Base-by-base conservation (phyloP, 2,888 invertebrate genomes). In the Fissipunctia ypsillon region DNA sequence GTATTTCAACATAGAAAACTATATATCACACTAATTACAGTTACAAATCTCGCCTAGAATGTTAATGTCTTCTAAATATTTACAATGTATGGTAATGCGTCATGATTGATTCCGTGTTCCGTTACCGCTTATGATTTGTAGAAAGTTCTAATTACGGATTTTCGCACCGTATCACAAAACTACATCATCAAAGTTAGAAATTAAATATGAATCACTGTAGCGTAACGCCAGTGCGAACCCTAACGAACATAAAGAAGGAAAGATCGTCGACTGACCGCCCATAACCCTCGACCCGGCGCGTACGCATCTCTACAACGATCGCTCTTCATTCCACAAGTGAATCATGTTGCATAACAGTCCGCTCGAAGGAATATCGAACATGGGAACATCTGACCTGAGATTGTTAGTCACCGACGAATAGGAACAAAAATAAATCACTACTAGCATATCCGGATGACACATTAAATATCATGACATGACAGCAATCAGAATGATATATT, bases 241-340 rank as follows among this genome's bases (percentile, higher is more conserved):
- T 84, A 69, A 50, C 50, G 38, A 75, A 76, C 67, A 68, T 74
- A 77, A 76, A 81, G 81, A 85, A 80, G 82, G 83, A 84, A 86
- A 84, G 84, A 89, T 86, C 87, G 85, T 86, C 87, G 86, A 85
- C 87, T 89, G 88, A 82, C 84, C 88, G 88, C 73, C 72, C 79
- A 74, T 89, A 89, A 90, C 88, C 87, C 87, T 69, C 84, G 90
- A 88, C 86, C 85, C 81, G 76, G 76, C 83, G 86, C 86, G 80
- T 84, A 87, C 87, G 83, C 84, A 84, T 81, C 81, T 82, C 78
- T 69, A 68, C 63, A 78, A 50, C 80, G 78, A 81, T 81, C 76
- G 65, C 72, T 84, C 82, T 81, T 75, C 76, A 75, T 84, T 83
- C 76, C 69, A 73, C 78, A 78, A 81, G 76, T 81, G 78, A 83